These are phyloP conservation scores for Panopea generosa DNA, from an alignment of 2,888 invertebrate genomes.

Conservation along the genomic window DNA sequence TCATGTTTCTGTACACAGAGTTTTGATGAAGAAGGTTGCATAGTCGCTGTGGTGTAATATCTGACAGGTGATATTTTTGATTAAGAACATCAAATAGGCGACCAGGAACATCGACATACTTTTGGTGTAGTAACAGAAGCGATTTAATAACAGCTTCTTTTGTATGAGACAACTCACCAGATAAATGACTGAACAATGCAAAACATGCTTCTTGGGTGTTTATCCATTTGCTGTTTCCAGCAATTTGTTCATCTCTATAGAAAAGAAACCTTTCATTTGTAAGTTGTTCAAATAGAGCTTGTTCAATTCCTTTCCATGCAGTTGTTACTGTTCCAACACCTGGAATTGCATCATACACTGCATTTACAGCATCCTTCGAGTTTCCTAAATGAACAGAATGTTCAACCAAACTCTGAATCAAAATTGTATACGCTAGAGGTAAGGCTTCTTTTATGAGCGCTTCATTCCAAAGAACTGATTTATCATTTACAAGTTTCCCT, in stretches of 20 bases:
- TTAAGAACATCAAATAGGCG: neutral
- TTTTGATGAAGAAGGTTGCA: constrained; percentile 1
- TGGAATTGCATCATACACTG: constrained; percentile 6
- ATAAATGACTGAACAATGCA: constrained; percentile 11
- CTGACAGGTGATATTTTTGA: neutral
- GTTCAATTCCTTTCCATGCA: neutral
- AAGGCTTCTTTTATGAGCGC: constrained; percentile 74
- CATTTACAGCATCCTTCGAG: constrained; percentile 11
- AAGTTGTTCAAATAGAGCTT: neutral
- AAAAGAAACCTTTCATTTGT: neutral
- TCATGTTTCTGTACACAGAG: constrained; percentile 1
- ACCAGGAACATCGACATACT: constrained; percentile 16
- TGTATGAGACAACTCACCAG: neutral
- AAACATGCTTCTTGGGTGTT: constrained; percentile 7
- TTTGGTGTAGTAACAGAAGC: neutral
- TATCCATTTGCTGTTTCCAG: constrained; percentile 20
- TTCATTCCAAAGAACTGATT: constrained; percentile 76
- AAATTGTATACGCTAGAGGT: constrained; percentile 64
- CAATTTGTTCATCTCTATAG: neutral
- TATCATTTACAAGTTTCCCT: constrained; percentile 62
- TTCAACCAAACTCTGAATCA: constrained; percentile 54
- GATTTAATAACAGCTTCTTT: neutral
- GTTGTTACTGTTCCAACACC: neutral
- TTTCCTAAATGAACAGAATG: constrained; percentile 15
- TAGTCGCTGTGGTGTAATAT: constrained; percentile 8